Base-by-base conservation (phyloP, 2,797 vertebrate species). In the Arnoldichthys spilopterus region DNA sequence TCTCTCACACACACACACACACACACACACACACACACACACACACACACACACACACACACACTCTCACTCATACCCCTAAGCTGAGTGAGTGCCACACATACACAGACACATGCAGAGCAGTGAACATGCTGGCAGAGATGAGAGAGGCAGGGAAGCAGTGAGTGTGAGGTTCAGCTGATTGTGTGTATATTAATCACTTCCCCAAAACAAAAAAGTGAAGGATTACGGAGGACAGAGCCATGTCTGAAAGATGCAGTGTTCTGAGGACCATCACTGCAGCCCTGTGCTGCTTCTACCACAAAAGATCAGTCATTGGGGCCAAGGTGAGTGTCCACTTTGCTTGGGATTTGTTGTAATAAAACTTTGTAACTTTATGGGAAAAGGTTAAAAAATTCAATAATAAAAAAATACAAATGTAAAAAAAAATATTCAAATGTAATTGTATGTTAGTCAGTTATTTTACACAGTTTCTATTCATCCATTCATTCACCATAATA, bases 231-330 rank as follows among this genome's bases (percentile, higher is more conserved):
- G 28, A 45, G 71, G 11, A 26, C 4, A 63, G 68, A 79, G 92
- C 88, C 84, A 98, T 98, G 97, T 95, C 96, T 0, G 96, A 96
- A 89, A 92, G 96, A 83, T 96, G 95, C 90, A 94, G 86, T 82
- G 79, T 92, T 78, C 90, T 97, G 85, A 95, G 95, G 81, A 89
- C 92, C 77, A 88, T 99, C 86, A 93, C 95, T 0, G 94, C 96
- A 68, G 95, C 95, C 9, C 89, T 99, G 84, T 99, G 98, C 87
- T 99, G 98, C 89, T 98, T 98, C 93, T 97, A 97, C 89, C 95
- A 96, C 88, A 94, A 94, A 86, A 97, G 94, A 84, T 92, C 96
- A 69, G 80, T 97, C 88, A 92, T 97, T 78, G 90, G 92, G 78
- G 92, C 94, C 86, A 97, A 98, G 98, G 98, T 99, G 94, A 94